Conservation (phyloP, 1,140 invertebrate species). For the Drosophila bipectinata region DNA sequence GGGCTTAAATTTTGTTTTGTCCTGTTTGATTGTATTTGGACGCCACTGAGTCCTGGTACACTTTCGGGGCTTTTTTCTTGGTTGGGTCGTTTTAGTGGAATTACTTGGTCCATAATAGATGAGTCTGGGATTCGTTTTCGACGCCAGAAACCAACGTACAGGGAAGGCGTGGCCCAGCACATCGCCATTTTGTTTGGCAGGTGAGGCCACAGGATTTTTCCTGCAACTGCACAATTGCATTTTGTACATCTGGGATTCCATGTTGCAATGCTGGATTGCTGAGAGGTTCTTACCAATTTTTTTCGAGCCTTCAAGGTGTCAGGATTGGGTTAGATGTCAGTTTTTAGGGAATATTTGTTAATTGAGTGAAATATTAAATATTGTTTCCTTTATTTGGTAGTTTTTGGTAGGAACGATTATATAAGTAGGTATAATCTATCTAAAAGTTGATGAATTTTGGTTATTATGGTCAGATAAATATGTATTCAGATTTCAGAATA, state of each 20-base stretch:
- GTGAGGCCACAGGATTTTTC: constrained; percentile 6
- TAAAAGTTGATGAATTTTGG: too few relatives aligned
- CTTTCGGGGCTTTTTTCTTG: constrained; percentile 34
- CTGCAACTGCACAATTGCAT: constrained; percentile 12
- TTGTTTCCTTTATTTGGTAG: too few relatives aligned
- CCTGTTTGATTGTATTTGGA: constrained; percentile 45
- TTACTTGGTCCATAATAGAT: constrained; percentile 79
- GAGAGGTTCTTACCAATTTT: background rate
- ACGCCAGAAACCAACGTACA: constrained; percentile 27
- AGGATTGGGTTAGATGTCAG: background rate
- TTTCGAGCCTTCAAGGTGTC: background rate
- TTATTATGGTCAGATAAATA: too few relatives aligned
- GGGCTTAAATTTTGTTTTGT: constrained; percentile 56
- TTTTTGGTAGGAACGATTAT: too few relatives aligned
- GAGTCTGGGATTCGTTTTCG: constrained; percentile 52
- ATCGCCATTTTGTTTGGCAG: constrained; percentile 7
- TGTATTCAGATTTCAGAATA: too few relatives aligned
- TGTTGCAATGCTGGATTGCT: background rate
- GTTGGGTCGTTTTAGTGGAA: constrained; percentile 73
- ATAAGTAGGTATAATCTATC: too few relatives aligned
- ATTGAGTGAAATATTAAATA: background rate
- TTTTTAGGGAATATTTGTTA: background rate
- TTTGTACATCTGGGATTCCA: background rate
- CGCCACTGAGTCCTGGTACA: constrained; percentile 25
- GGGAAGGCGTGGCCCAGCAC: constrained; percentile 13